phyloP scores from a whole-genome alignment of 2,797 vertebrate species.

The Halcyon smyrnensis region DNA sequence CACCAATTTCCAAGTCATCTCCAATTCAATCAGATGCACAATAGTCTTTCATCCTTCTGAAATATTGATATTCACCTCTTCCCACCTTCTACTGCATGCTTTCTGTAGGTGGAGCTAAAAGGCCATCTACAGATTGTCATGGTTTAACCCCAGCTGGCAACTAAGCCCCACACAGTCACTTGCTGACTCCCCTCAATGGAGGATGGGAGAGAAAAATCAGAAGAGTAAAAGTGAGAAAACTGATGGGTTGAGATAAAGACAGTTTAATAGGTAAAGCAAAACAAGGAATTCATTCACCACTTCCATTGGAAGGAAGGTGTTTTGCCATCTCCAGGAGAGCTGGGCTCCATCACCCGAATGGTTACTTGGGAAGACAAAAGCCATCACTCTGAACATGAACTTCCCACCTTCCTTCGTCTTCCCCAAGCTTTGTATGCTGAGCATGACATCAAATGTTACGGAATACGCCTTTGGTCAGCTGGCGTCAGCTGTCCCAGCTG shows the following conservation, averaged over 20 bases:
- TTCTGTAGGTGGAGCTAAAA: constrained; percentile 31
- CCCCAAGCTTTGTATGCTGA: background rate
- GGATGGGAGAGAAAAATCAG: background rate
- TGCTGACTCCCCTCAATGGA: background rate
- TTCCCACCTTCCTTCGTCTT: background rate
- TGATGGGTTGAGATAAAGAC: background rate
- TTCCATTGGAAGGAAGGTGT: background rate
- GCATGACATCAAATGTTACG: too few species aligned
- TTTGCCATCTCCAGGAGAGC: background rate
- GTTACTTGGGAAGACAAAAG: background rate
- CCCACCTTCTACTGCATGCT: background rate
- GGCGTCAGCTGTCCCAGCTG: background rate
- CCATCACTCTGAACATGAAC: too few species aligned
- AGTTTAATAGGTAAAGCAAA: background rate
- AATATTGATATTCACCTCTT: background rate
- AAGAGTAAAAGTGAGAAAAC: too few species aligned
- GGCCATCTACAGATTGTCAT: background rate
- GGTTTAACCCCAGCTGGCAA: background rate
- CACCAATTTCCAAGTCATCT: background rate
- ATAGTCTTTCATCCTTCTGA: background rate
- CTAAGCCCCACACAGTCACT: background rate
- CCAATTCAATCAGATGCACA: background rate
- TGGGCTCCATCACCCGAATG: background rate
- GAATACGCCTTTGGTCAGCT: background rate
- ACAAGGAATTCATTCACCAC: background rate